These are phyloP conservation scores for Coendou prehensilis DNA, from an alignment of 2,797 vertebrate genomes.

Conservation along the genomic window DNA sequence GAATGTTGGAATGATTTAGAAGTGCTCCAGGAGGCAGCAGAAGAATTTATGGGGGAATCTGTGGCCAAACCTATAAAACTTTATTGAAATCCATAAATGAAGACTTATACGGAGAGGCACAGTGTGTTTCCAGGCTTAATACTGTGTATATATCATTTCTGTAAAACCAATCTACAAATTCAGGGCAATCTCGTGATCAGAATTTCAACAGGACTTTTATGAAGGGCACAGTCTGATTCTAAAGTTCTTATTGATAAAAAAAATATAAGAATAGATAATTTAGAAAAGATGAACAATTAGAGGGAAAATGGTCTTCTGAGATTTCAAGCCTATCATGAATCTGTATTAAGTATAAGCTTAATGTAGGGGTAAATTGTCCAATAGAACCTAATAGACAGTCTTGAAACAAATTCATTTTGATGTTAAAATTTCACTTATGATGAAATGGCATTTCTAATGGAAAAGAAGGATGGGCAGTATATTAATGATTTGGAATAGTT, in stretches of 20 bases:
- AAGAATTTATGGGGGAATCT: background rate
- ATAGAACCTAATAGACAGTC: background rate
- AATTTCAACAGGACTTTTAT: constrained; percentile 17
- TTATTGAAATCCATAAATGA: background rate
- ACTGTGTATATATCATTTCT: background rate
- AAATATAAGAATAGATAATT: background rate
- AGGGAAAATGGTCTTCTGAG: background rate
- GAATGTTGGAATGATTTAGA: background rate
- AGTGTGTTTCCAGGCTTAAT: background rate
- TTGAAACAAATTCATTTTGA: background rate
- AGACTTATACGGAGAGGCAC: background rate
- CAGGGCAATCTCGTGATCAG: background rate
- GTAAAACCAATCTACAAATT: background rate
- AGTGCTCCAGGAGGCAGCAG: background rate
- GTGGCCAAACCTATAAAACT: background rate
- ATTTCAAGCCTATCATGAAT: background rate
- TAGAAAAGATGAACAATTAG: background rate
- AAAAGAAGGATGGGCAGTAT: background rate
- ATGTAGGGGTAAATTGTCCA: background rate
- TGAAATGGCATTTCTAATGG: background rate
- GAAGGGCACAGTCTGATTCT: background rate
- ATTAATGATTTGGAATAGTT: background rate
- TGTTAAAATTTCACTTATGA: background rate
- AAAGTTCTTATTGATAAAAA: background rate
- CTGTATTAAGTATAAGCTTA: background rate